Evolutionary conservation across 1,140 invertebrate species (phyloP), one percentile per base, ranked within the genome.

Genomic region (Heliconius hewitsoni): DNA sequence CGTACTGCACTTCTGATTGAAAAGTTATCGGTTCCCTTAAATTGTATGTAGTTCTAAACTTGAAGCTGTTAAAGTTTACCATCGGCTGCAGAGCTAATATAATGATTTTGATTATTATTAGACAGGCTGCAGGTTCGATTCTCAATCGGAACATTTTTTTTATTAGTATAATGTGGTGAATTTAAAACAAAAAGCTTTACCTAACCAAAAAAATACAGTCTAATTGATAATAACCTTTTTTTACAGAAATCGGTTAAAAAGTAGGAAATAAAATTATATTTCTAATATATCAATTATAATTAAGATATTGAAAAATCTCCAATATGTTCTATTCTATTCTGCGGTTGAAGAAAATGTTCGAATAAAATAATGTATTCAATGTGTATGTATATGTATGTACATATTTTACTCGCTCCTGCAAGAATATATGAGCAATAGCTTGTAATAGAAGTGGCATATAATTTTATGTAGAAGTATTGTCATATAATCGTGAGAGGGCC

Each of bases 11-110:
- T 66, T 27, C 23, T 66, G 23, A 66, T 27, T 66, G 60, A 27
- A 66, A 66, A 66, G 60, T 66, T 66, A 66, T 66, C 60, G 27
- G 23, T 66, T 30, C 13, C 60, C 60, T 66, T 27, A 27, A 66
- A 30, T 66, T 66, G 60, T 66, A n/a, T 9, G 55, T 46, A 46
- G 42, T 57, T 57, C 55, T n/a, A 57, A 57, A 23, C n/a, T 57
- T 0, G n/a, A 57, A 11, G 55, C 55, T 66, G 18, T 23, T 57
- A 57, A n/a, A n/a, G 2, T 23, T 19, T 23, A 57, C 6, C 6
- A 37, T 23, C 8, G 18, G 23, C 6, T 57, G 19, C 9, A 57
- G 1, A 18, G 50, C 16, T 52, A 18, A 19, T 52, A 5, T 4
- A 57, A 1, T 57, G 19, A 16, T n/a, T n/a, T 8, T 57, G 19